A percentile compares a stretch with the other conserved stretches of the same genome.
These are phyloP conservation scores for Falco berigora DNA, from an alignment of 2,797 vertebrate species.

Conservation along the genomic window DNA sequence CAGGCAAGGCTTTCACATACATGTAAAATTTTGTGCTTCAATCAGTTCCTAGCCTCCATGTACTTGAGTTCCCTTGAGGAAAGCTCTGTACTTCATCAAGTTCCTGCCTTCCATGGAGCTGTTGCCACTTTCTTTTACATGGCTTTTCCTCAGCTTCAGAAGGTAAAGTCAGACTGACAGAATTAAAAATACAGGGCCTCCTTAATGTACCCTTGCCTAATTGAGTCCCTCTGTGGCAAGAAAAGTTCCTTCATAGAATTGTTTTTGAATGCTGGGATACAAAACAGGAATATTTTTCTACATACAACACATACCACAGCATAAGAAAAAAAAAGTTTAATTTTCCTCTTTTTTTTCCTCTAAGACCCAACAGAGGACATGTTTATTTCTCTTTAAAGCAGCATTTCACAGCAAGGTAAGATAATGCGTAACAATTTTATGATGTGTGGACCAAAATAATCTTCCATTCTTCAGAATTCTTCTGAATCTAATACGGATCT, in stretches of 20 bases:
- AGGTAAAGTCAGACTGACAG: constrained; percentile 9
- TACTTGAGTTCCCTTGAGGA: not conserved
- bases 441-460: not conserved
- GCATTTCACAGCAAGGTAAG: not conserved
- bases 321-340: not conserved
- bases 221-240: not conserved
- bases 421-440: not conserved
- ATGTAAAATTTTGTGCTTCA: not conserved
- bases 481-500: not conserved
- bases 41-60: not conserved
- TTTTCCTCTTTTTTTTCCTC: not conserved
- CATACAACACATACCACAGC: not conserved
- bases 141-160: not conserved
- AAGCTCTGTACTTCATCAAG: constrained; percentile 22
- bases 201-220: not conserved
- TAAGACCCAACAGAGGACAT: not conserved
- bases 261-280: not conserved
- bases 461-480: not conserved
- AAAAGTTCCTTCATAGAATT: not conserved
- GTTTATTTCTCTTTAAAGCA: not conserved
- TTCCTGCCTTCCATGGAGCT: not conserved
- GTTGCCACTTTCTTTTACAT: not conserved
- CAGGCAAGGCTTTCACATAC: not conserved
- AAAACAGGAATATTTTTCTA: not conserved
- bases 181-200: not conserved